A percentile compares a stretch with the other conserved stretches of the same genome.
Evolutionary conservation across 2,888 invertebrate species (phyloP).

Genomic region (Anarsia innoxiella): DNA sequence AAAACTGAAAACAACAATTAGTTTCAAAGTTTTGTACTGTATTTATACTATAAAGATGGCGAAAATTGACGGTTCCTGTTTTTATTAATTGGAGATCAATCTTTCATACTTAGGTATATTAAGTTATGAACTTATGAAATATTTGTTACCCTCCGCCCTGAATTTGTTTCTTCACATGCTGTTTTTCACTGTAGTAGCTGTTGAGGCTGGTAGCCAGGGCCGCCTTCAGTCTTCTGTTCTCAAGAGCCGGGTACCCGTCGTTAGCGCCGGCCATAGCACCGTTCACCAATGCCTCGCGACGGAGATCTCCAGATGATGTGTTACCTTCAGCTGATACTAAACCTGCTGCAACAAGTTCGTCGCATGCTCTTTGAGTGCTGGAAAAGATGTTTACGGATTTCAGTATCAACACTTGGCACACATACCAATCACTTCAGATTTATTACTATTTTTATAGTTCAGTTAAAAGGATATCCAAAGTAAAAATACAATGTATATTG

Average conservation of each 20-base stretch:
- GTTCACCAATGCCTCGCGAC: constrained; percentile 57
- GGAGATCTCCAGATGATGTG: constrained; percentile 50
- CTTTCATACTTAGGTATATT: too few relatives aligned
- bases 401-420: too few relatives aligned
- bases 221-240: constrained; percentile 85
- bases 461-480: too few relatives aligned
- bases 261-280: constrained; percentile 61
- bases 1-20: too few relatives aligned
- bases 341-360: constrained; percentile 54
- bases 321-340: constrained; percentile 55
- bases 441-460: too few relatives aligned
- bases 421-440: too few relatives aligned
- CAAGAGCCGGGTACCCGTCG: constrained; percentile 83
- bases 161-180: constrained; percentile 95
- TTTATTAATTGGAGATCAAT: too few relatives aligned
- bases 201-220: constrained; percentile 84
- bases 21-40: too few relatives aligned
- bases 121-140: too few relatives aligned
- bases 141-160: constrained; percentile 88
- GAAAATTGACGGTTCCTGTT: too few relatives aligned
- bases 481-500: too few relatives aligned
- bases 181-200: constrained; percentile 92
- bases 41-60: too few relatives aligned
- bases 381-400: constrained; percentile 14
- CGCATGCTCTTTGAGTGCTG: constrained; percentile 64